Conservation (phyloP, 2,797 vertebrate species). For the Aphelocoma californica region DNA sequence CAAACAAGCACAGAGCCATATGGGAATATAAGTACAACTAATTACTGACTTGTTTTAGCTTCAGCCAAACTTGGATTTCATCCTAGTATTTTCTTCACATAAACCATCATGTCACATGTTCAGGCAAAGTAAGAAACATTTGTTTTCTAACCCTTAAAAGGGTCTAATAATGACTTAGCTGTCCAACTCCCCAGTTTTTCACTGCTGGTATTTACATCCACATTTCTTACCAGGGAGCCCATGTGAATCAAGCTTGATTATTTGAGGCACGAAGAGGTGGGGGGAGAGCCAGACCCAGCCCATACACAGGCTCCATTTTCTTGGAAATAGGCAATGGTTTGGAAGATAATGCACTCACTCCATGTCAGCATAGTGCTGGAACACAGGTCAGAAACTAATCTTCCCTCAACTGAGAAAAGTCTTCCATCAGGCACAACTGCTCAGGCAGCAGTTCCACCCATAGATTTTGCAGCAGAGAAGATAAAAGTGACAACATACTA, state of each 20-base stretch:
- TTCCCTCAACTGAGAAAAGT: neutral
- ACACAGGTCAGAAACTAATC: neutral
- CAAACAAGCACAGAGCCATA: slow-evolving; percentile 11
- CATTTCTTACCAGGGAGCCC: neutral
- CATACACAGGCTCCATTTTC: neutral
- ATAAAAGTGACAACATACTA: neutral
- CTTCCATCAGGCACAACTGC: neutral
- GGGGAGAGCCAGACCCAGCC: neutral
- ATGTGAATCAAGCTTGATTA: neutral
- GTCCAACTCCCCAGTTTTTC: neutral
- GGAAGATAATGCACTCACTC: neutral
- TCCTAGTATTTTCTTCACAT: slow-evolving; percentile 33
- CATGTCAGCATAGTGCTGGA: neutral
- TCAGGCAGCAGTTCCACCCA: neutral
- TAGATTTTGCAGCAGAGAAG: neutral
- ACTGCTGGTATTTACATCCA: neutral
- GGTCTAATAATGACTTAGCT: neutral
- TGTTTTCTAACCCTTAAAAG: neutral
- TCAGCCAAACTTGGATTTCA: slow-evolving; percentile 31
- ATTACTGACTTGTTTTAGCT: slow-evolving; percentile 32
- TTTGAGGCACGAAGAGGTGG: neutral
- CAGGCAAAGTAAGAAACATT: neutral
- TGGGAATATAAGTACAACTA: slow-evolving; percentile 32
- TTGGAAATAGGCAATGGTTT: neutral
- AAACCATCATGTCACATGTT: neutral